Evolutionary conservation across 2,113 vertebrate species (phyloP).

Genomic region (Gnathonemus echidnorhynchus): DNA sequence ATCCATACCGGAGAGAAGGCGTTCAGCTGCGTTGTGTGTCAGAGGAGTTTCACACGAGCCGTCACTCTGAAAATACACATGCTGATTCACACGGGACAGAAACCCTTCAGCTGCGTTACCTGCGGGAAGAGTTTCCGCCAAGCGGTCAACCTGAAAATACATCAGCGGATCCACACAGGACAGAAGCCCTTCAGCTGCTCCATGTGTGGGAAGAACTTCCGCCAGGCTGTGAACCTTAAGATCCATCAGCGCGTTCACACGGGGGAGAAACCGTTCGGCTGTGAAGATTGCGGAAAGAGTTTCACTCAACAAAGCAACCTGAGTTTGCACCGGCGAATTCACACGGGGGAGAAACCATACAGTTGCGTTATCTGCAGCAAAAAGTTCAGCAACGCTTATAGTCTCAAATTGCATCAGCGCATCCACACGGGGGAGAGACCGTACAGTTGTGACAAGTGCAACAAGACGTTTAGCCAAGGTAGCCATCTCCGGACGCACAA

Average conservation of each 20-base stretch:
- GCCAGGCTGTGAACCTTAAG: slow-evolving; percentile 55
- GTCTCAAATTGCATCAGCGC: slow-evolving; percentile 14
- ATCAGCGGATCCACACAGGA: slow-evolving; percentile 54
- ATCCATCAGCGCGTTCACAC: slow-evolving; percentile 63
- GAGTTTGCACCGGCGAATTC: slow-evolving; percentile 27
- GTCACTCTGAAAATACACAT: slow-evolving; percentile 53
- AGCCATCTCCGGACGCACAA: slow-evolving; percentile 15
- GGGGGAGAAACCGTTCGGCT: slow-evolving; percentile 50
- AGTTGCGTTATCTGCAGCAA: not conserved
- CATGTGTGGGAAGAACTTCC: slow-evolving; percentile 58
- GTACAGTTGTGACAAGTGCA: slow-evolving; percentile 18
- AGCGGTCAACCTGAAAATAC: slow-evolving; percentile 59
- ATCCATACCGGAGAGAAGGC: slow-evolving; percentile 50
- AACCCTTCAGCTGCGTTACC: slow-evolving; percentile 51
- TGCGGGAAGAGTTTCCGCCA: slow-evolving; percentile 63
- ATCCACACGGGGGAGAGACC: slow-evolving; percentile 13
- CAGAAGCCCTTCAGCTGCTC: slow-evolving; percentile 56
- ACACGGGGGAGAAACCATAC: slow-evolving; percentile 28
- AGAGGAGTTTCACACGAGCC: slow-evolving; percentile 58
- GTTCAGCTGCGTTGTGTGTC: slow-evolving; percentile 47
- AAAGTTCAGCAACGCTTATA: slow-evolving; percentile 14
- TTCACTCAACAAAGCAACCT: slow-evolving; percentile 48
- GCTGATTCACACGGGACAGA: slow-evolving; percentile 53
- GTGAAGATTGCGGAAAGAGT: slow-evolving; percentile 39
- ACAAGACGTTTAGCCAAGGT: slow-evolving; percentile 18